A percentile compares a stretch with the other conserved stretches of the same genome.
Evolutionary conservation across 2,888 invertebrate species (phyloP).

Genomic region (Apodemia zela): DNA sequence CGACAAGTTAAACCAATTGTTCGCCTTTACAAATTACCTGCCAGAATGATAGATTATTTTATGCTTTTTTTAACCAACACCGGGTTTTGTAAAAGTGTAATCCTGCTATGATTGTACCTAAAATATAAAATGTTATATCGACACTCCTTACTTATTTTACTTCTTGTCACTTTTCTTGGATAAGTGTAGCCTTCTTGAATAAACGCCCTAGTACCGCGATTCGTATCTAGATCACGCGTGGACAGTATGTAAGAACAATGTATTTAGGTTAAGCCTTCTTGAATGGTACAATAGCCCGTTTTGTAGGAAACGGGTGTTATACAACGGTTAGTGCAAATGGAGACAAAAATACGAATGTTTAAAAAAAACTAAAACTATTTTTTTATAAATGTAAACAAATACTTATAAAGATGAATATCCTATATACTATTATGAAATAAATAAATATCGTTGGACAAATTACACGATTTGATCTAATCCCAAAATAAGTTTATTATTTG

Average conservation of each 20-base stretch:
- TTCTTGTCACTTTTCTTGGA: background rate
- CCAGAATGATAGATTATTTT: too few relatives aligned
- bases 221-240: background rate
- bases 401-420: too few relatives aligned
- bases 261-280: conserved; percentile 1
- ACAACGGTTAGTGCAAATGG: background rate
- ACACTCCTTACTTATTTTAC: background rate
- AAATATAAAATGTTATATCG: too few relatives aligned
- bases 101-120: too few relatives aligned
- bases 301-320: background rate
- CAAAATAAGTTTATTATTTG: too few relatives aligned
- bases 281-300: background rate
- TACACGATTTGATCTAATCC: too few relatives aligned
- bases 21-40: too few relatives aligned
- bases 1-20: too few relatives aligned
- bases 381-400: background rate
- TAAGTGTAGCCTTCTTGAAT: background rate
- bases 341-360: background rate
- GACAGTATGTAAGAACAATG: background rate
- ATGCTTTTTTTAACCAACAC: too few relatives aligned
- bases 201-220: background rate
- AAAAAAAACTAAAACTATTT: background rate
- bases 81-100: too few relatives aligned
- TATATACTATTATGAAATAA: too few relatives aligned
- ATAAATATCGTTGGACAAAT: too few relatives aligned